Base-by-base conservation (phyloP, 2,888 invertebrate genomes). In the Neoscelio sp. region DNA sequence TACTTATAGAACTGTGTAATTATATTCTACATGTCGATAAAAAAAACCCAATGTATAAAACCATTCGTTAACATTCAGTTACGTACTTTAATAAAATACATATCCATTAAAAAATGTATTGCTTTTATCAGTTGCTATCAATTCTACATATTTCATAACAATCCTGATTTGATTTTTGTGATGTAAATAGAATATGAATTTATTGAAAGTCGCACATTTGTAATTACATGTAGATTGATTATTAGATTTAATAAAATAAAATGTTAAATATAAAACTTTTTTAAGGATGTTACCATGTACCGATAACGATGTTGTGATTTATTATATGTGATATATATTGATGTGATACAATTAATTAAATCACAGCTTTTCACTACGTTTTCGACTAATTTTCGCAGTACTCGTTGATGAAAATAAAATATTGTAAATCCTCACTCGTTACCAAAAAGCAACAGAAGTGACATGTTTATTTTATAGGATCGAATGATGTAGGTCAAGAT, bases 271-370 rank as follows among this genome's bases (percentile, higher is more conserved):
- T 56, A 58, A 58, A 58, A 50, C 56, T 58, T 65, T 58, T 54
- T 65, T 64, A 74, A 64, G 73, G 50, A 74, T 65, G 73, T 74
- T 74, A 56, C 58, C 58, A 70, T n/a, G n/a, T n/a, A n/a, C n/a
- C n/a, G n/a, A n/a, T n/a, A n/a, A n/a, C n/a, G n/a, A n/a, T 56
- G 64, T 74, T 65, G 54, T 30, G 26, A 42, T 17, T 30, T 26
- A 58, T 44, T 54, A 54, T 68, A 48, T 65, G 65, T n/a, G n/a
- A n/a, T n/a, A n/a, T 65, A 74, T 74, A 74, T 56, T 40, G 46
- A 48, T 65, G 65, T 74, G 65, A 5, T 54, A 8, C 38, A 10
- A 23, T 48, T 17, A 30, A 50, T 60, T 48, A 40, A 12, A 50
- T 58, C 48, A 70, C 58, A 40, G 15, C n/a, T 23, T 46, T 23